Percentiles rank a stretch among this genome's conserved stretches.
These are phyloP conservation scores for Lepus timidus DNA, from an alignment of 2,113 vertebrate species.

Conservation along the genomic window DNA sequence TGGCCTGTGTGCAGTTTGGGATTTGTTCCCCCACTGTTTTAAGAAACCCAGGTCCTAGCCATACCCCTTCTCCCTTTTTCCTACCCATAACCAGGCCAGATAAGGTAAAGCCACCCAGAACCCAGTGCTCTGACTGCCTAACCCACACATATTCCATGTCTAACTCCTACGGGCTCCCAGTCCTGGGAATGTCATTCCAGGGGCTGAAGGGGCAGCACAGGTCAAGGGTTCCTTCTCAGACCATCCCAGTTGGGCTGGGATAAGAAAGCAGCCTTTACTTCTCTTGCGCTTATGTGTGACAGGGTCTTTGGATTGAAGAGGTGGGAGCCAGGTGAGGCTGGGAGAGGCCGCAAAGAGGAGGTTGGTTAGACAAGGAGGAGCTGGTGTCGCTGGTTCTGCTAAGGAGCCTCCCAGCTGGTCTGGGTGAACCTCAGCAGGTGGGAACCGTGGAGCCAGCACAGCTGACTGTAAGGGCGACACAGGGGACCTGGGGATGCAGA, in stretches of 20 bases:
- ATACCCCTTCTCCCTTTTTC: not conserved
- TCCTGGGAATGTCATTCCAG: not conserved
- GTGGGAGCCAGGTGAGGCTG: not conserved
- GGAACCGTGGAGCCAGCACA: not conserved
- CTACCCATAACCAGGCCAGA: not conserved
- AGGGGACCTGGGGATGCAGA: not conserved
- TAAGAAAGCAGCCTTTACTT: not conserved
- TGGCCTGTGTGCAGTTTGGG: not conserved
- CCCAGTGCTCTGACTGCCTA: not conserved
- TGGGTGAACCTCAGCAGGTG: rapidly evolving
- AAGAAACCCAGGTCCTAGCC: not conserved
- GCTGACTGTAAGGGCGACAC: not conserved
- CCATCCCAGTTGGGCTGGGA: not conserved
- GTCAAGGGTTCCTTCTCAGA: not conserved
- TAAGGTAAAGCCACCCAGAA: not conserved
- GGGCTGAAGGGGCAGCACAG: not conserved
- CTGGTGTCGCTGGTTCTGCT: not conserved
- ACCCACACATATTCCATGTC: not conserved
- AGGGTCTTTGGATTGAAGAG: not conserved
- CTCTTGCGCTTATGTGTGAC: not conserved
- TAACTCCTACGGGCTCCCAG: not conserved
- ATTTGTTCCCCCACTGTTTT: not conserved
- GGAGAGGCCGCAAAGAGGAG: not conserved
- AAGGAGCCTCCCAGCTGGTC: not conserved
- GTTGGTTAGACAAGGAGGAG: not conserved